Conservation (phyloP, 2,888 invertebrate species). For the Tillus elongatus region DNA sequence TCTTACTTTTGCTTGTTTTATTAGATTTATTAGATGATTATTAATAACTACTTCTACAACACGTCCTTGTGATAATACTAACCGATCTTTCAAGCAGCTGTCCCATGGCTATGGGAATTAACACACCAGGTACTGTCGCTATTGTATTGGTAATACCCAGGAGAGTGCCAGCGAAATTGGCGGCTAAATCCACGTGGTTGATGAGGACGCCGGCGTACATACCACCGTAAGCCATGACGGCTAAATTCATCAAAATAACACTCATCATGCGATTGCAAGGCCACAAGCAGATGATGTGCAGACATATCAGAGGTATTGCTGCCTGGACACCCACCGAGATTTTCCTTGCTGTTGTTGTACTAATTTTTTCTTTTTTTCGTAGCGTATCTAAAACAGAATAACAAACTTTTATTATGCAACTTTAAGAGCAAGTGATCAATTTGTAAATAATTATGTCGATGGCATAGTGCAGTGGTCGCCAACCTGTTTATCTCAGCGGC, state of each 20-base stretch:
- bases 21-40: too few species aligned
- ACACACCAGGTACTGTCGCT: conserved; percentile 72
- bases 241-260: conserved; percentile 56
- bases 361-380: conserved; percentile 51
- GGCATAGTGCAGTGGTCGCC: too few species aligned
- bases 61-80: too few species aligned
- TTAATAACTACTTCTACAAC: too few species aligned
- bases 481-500: too few species aligned
- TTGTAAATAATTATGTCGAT: too few species aligned
- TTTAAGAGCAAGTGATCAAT: too few species aligned
- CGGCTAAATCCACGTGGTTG: conserved; percentile 79
- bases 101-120: conserved; percentile 69
- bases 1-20: too few species aligned
- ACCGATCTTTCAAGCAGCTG: conserved; percentile 64
- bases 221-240: conserved; percentile 64
- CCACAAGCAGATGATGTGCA: conserved; percentile 59
- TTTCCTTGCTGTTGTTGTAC: conserved; percentile 65
- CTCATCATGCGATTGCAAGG: conserved; percentile 57
- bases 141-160: conserved; percentile 72
- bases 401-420: too few species aligned
- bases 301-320: conserved; percentile 56
- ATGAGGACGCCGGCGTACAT: conserved; percentile 78
- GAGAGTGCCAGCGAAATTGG: conserved; percentile 71
- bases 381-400: conserved; percentile 57
- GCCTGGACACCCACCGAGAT: conserved; percentile 57